A percentile compares a stretch with the other conserved stretches of the same genome.
Evolutionary conservation across 1,140 invertebrate species (phyloP).

Genomic region (Macrostomum lignano): DNA sequence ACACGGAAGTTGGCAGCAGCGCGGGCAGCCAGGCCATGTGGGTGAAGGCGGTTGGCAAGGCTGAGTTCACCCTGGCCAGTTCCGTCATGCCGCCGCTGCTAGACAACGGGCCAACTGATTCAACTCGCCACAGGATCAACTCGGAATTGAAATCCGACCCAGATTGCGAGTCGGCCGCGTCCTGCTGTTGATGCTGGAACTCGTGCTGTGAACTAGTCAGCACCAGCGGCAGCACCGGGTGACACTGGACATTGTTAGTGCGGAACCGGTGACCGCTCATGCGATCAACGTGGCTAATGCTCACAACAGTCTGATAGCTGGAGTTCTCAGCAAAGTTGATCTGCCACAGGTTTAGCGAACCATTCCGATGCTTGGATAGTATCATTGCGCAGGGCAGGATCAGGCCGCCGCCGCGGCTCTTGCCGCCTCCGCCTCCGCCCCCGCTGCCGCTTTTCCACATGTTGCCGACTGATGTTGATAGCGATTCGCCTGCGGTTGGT

Average conservation of each 20-base stretch:
- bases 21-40: constrained; percentile 95
- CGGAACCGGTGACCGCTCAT: constrained; percentile 88
- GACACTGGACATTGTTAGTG: constrained; percentile 64
- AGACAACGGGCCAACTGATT: constrained; percentile 81
- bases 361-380: constrained; percentile 87
- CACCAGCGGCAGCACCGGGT: constrained; percentile 72
- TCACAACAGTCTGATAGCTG: constrained; percentile 41
- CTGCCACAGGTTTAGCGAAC: constrained; percentile 88
- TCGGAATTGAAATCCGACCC: no score
- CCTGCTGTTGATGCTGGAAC: no score
- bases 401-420: no score
- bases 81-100: constrained; percentile 87
- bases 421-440: no score
- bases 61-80: constrained; percentile 74
- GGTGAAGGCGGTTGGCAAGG: constrained; percentile 73
- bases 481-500: no score
- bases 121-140: constrained; percentile 76
- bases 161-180: no score
- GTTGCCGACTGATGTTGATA: no score
- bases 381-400: no score
- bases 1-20: constrained; percentile 46
- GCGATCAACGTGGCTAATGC: constrained; percentile 66
- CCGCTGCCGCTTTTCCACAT: no score
- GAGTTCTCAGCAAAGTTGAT: constrained; percentile 46
- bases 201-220: constrained; percentile 90